These are phyloP conservation scores for Geococcyx californianus DNA, from an alignment of 2,113 vertebrate genomes.

Conservation along the genomic window DNA sequence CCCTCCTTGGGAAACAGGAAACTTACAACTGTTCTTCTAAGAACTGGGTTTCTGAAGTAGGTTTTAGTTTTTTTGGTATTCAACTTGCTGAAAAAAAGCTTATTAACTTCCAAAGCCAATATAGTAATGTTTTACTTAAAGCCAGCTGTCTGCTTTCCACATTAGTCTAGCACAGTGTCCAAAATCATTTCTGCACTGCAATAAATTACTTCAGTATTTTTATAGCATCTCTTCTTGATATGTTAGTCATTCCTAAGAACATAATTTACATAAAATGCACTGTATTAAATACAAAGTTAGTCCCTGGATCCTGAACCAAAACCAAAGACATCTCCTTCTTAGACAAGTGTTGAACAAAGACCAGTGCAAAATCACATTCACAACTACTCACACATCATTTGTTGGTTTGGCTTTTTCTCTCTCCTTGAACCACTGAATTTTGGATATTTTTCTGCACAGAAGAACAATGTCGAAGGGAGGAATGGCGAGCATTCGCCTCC, in stretches of 20 bases:
- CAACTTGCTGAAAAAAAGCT: not conserved
- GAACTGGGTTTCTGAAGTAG: not conserved
- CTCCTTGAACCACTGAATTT: not conserved
- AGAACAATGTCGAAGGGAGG: not conserved
- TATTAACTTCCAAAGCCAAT: not conserved
- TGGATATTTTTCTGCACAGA: not conserved
- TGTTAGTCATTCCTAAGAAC: not conserved
- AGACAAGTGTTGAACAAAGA: not conserved
- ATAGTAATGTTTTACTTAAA: not conserved
- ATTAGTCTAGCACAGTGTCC: not conserved
- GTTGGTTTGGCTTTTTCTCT: rapidly evolving
- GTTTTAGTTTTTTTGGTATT: not conserved
- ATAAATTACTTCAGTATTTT: not conserved
- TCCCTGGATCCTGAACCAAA: not conserved
- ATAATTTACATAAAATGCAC: not conserved
- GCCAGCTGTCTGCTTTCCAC: not conserved
- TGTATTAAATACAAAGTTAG: not conserved
- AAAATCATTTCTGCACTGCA: not conserved
- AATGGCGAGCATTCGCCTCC: not conserved
- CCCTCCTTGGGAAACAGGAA: not conserved
- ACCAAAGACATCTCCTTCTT: not conserved
- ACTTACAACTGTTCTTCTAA: not conserved
- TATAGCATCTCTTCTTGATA: not conserved
- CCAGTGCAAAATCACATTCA: not conserved
- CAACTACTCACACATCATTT: not conserved